Evolutionary conservation across 2,113 vertebrate species (phyloP).

Genomic region (Peromyscus maniculatus): DNA sequence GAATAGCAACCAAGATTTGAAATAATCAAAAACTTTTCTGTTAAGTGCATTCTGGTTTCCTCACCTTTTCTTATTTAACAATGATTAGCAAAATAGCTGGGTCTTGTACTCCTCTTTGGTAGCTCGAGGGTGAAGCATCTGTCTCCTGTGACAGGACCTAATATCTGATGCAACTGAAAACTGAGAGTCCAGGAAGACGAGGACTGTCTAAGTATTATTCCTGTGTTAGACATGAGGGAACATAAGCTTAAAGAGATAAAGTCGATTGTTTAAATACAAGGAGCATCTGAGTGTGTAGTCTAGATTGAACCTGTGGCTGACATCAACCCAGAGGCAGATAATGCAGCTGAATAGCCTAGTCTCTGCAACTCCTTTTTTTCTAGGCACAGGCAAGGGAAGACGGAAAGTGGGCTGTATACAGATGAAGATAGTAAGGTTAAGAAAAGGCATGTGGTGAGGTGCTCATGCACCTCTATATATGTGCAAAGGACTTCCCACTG

Average conservation of each 20-base stretch:
- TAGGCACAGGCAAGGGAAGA: not conserved
- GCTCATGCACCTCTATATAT: rapidly evolving
- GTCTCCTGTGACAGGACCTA: not conserved
- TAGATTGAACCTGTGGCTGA: not conserved
- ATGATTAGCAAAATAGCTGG: not conserved
- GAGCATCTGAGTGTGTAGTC: not conserved
- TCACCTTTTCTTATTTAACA: not conserved
- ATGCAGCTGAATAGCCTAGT: rapidly evolving
- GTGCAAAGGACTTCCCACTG: rapidly evolving
- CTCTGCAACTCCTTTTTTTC: not conserved
- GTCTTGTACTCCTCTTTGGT: not conserved
- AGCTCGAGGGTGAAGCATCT: rapidly evolving
- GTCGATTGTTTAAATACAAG: not conserved
- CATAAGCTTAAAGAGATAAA: not conserved
- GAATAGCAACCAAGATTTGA: not conserved
- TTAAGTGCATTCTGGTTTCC: not conserved
- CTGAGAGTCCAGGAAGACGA: not conserved
- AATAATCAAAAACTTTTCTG: not conserved
- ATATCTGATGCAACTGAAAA: not conserved
- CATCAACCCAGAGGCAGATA: not conserved
- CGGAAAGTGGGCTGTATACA: not conserved
- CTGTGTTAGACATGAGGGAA: not conserved
- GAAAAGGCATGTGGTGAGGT: not conserved
- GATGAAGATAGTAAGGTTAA: rapidly evolving
- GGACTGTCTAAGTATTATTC: not conserved